A percentile compares a stretch with the other conserved stretches of the same genome.
Evolutionary conservation across 2,113 vertebrate species (phyloP).

Genomic region (Onychostruthus taczanowskii): DNA sequence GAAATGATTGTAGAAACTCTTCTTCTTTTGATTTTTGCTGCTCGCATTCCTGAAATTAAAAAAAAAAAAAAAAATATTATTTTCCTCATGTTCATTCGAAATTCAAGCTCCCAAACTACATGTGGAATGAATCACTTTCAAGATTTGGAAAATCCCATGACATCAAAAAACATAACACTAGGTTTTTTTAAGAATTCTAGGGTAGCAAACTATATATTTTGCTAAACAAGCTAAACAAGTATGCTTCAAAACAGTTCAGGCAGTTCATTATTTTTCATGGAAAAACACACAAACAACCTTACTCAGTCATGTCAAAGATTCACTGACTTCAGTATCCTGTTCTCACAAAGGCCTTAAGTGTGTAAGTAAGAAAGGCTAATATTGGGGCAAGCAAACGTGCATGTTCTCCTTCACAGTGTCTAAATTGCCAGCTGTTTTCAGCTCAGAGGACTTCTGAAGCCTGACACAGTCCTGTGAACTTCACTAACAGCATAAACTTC

Average conservation of each 20-base stretch:
- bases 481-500: neutral
- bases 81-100: neutral
- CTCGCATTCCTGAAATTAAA: slow-evolving; percentile 80
- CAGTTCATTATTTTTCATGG: neutral
- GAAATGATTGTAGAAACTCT: slow-evolving; percentile 81
- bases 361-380: neutral
- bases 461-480: neutral
- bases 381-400: neutral
- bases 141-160: neutral
- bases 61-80: neutral
- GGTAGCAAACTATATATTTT: neutral
- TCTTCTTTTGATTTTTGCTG: slow-evolving; percentile 83
- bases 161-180: neutral
- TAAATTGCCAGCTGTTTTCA: neutral
- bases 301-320: neutral
- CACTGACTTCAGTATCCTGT: neutral
- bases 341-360: neutral
- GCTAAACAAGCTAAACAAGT: neutral
- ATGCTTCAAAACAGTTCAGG: neutral
- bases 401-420: neutral
- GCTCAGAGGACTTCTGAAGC: neutral
- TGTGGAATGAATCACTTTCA: neutral
- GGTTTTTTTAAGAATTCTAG: neutral
- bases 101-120: neutral
- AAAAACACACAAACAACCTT: neutral